A percentile compares a stretch with the other conserved stretches of the same genome.
These are phyloP conservation scores for Drosophila nannoptera DNA, from an alignment of 1,140 invertebrate genomes.

Conservation along the genomic window DNA sequence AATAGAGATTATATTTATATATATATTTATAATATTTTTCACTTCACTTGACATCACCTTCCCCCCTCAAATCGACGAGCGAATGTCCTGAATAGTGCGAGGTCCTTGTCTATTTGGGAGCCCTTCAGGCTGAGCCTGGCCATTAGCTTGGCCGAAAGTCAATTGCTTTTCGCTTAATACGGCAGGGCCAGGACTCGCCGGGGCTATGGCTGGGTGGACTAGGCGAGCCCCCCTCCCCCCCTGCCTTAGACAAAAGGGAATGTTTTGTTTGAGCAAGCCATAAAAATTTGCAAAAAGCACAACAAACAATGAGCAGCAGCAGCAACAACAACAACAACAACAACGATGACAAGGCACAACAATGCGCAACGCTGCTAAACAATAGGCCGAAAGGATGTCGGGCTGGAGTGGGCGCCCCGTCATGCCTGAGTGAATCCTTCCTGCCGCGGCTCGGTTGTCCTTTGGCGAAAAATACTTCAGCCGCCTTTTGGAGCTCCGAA, in stretches of 20 bases:
- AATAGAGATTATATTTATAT: too few species aligned
- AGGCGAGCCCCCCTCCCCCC: neutral
- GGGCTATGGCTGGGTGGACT: neutral
- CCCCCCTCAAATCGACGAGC: too few species aligned
- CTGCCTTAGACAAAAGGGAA: too few species aligned
- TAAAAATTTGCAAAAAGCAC: conserved; percentile 72
- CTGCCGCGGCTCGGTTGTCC: conserved; percentile 23
- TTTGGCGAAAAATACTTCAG: conserved; percentile 25
- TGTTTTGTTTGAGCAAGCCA: conserved; percentile 75
- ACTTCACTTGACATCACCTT: too few species aligned
- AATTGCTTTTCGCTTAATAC: too few species aligned
- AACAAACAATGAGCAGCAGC: neutral
- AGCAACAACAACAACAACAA: too few species aligned
- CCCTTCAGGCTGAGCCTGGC: too few species aligned
- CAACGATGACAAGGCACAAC: conserved; percentile 4
- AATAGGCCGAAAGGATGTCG: conserved; percentile 22
- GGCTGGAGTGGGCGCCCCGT: conserved; percentile 35
- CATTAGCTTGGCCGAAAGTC: too few species aligned
- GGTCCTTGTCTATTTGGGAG: too few species aligned
- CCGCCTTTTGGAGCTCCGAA: conserved; percentile 21
- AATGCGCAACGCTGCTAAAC: conserved; percentile 34
- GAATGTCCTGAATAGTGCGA: too few species aligned
- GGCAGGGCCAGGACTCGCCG: neutral
- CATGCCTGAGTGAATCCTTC: conserved; percentile 69
- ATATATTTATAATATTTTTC: too few species aligned